Percentiles rank a stretch among this genome's conserved stretches.
Evolutionary conservation across 2,888 invertebrate species (phyloP).

Genomic region (Coenonympha glycerion): DNA sequence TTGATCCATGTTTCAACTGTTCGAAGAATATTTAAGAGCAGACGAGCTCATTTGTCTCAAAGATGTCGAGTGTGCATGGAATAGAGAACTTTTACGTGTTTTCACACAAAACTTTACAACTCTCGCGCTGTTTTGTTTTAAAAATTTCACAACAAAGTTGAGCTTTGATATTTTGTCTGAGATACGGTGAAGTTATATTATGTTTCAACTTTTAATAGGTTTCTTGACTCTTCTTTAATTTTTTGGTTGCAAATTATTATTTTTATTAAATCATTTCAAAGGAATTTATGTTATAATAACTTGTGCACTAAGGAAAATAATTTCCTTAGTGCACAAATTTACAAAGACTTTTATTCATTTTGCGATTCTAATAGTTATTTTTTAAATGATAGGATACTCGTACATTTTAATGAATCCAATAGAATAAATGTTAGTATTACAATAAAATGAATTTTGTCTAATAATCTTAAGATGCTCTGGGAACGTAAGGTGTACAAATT

Average conservation of each 20-base stretch:
- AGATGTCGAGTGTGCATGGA: slow-evolving; percentile 60
- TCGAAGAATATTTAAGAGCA: slow-evolving; percentile 56
- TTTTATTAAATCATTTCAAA: too few species aligned
- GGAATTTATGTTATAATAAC: too few species aligned
- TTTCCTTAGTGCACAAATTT: too few species aligned
- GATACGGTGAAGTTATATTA: neutral
- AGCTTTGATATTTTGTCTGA: neutral
- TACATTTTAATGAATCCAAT: too few species aligned
- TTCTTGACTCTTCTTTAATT: too few species aligned
- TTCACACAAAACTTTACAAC: slow-evolving; percentile 18
- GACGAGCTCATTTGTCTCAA: slow-evolving; percentile 46
- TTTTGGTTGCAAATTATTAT: too few species aligned
- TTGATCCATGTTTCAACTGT: slow-evolving; percentile 42
- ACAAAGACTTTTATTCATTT: neutral
- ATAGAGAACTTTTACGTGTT: slow-evolving; percentile 60
- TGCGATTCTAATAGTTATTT: neutral
- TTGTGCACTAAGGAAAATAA: too few species aligned
- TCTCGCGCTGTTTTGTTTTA: slow-evolving; percentile 10
- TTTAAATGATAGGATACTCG: neutral
- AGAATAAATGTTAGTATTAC: too few species aligned
- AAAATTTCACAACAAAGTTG: slow-evolving; percentile 15
- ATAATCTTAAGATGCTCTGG: neutral
- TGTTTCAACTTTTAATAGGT: neutral
- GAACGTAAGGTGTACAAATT: too few species aligned
- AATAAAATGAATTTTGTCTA: neutral